Evolutionary conservation across 2,797 vertebrate species (phyloP).

Genomic region (Heliangelus exortis): DNA sequence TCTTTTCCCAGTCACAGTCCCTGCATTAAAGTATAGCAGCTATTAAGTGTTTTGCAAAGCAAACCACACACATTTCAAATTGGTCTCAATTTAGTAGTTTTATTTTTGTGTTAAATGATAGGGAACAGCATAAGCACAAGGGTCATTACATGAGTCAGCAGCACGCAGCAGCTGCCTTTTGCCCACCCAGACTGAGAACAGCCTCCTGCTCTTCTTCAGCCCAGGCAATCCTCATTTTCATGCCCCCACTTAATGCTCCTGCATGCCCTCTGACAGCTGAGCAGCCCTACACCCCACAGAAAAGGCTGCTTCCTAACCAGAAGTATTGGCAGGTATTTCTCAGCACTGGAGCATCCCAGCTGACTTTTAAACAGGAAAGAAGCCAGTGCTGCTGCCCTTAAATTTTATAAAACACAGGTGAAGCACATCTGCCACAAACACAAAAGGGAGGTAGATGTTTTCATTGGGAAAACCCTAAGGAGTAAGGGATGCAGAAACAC

Average conservation of each 20-base stretch:
- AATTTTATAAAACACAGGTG: background rate
- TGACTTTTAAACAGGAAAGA: background rate
- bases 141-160: constrained; percentile 61
- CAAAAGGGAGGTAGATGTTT: background rate
- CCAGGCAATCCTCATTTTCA: background rate
- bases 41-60: constrained; percentile 15
- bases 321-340: background rate
- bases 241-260: background rate
- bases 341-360: background rate
- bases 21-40: background rate
- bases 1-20: background rate
- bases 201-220: background rate
- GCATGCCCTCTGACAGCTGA: background rate
- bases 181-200: background rate
- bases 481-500: background rate
- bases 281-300: background rate
- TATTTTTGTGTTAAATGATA: constrained; percentile 66
- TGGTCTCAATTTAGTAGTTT: constrained; percentile 42
- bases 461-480: background rate
- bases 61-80: background rate
- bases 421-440: background rate
- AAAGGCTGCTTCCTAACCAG: background rate
- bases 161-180: background rate
- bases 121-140: constrained; percentile 44
- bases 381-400: background rate